phyloP scores from a whole-genome alignment of 2,888 invertebrate genomes.

The Coelinius sp. region DNA sequence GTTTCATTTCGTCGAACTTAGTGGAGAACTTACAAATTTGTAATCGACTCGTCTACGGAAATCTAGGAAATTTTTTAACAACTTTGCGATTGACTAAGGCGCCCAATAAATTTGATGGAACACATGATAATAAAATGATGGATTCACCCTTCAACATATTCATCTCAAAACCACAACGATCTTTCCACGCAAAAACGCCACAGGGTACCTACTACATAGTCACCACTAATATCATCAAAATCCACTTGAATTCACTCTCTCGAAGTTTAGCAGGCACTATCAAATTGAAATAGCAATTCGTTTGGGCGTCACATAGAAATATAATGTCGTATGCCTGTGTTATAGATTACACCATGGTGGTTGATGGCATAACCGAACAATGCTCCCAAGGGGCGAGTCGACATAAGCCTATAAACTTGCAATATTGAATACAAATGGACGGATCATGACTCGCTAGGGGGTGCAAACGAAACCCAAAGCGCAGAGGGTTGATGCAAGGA shows the following conservation, averaged over 20 bases:
- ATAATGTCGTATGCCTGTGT: neutral
- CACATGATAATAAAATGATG: neutral
- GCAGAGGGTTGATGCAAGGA: constrained; percentile 11
- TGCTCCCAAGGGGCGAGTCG: constrained; percentile 46
- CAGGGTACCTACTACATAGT: neutral
- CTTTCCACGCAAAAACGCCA: neutral
- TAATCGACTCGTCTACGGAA: neutral
- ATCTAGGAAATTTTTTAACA: neutral
- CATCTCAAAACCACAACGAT: neutral
- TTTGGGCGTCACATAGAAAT: neutral
- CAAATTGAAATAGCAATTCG: constrained; percentile 10
- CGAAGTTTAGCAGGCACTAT: neutral
- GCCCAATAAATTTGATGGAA: neutral
- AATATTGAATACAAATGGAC: constrained; percentile 71
- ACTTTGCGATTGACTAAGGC: neutral
- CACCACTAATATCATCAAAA: constrained; percentile 46
- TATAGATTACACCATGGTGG: constrained; percentile 36
- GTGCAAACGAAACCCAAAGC: constrained; percentile 64
- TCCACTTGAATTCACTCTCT: constrained; percentile 60
- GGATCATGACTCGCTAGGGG: constrained; percentile 52
- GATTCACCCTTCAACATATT: neutral
- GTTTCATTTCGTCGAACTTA: too few relatives aligned
- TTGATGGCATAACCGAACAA: constrained; percentile 27
- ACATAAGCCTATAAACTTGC: constrained; percentile 70
- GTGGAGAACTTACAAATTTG: too few relatives aligned